Conservation (phyloP, 2,888 invertebrate genomes). For the Oscheius myriophilus region DNA sequence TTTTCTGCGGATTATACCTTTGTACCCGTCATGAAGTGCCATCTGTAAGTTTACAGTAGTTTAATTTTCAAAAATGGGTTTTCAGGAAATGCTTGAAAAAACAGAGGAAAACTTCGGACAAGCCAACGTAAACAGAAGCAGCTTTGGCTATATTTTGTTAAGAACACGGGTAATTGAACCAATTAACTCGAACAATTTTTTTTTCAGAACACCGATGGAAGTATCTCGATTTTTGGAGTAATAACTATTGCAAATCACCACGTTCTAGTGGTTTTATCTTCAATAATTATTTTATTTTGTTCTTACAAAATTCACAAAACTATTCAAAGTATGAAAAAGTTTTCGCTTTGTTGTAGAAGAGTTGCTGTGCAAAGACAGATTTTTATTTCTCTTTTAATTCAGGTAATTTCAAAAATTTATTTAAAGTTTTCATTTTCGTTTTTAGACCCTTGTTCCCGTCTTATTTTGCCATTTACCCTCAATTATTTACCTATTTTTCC, state of each 20-base stretch:
- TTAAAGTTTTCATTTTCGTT: no score
- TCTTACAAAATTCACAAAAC: slow-evolving; percentile 3
- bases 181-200: no score
- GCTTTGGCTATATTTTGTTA: slow-evolving; percentile 10
- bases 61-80: background rate
- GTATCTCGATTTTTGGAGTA: slow-evolving; percentile 3
- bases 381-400: slow-evolving; percentile 3
- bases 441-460: no score
- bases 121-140: background rate
- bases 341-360: slow-evolving; percentile 7
- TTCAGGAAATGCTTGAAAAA: slow-evolving; percentile 1
- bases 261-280: background rate
- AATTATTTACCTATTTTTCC: no score
- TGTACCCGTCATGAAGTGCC: slow-evolving; percentile 10
- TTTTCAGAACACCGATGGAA: background rate
- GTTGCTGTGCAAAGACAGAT: slow-evolving; percentile 17
- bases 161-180: background rate
- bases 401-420: no score
- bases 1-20: slow-evolving; percentile 12
- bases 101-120: slow-evolving; percentile 12
- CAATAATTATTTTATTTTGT: slow-evolving; percentile 9
- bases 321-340: background rate
- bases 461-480: no score
- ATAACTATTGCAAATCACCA: slow-evolving; percentile 19
- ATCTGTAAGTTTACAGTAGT: background rate